Conservation (phyloP, 2,888 invertebrate genomes). For the Nomada fucata region DNA sequence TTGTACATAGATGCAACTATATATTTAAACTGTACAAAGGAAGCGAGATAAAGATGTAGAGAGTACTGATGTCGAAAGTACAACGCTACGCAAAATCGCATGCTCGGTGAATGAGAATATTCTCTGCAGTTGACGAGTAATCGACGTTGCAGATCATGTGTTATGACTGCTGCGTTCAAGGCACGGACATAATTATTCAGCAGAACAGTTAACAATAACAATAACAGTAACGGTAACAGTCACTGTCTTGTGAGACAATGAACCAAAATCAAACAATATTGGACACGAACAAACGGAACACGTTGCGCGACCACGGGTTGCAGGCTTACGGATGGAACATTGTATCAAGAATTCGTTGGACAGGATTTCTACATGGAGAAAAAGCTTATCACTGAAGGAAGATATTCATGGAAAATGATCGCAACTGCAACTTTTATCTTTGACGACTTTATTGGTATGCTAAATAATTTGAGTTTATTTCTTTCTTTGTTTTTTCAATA, state of each 20-base stretch:
- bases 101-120: slow-evolving; percentile 46
- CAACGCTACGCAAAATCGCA: slow-evolving; percentile 62
- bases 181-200: not conserved
- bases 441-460: slow-evolving; percentile 27
- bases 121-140: slow-evolving; percentile 5
- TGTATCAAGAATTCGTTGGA: not conserved
- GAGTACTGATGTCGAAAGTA: slow-evolving; percentile 77
- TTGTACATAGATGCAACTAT: slow-evolving; percentile 21
- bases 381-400: not conserved
- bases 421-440: not conserved
- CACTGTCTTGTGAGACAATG: too few relatives aligned
- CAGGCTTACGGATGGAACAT: not conserved
- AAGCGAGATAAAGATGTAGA: slow-evolving; percentile 63
- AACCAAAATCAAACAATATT: too few relatives aligned
- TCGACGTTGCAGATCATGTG: not conserved
- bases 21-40: slow-evolving; percentile 36
- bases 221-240: too few relatives aligned
- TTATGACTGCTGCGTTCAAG: not conserved
- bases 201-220: not conserved
- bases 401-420: not conserved
- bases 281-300: not conserved
- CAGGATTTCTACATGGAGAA: not conserved
- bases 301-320: not conserved
- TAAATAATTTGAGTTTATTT: slow-evolving; percentile 5
- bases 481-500: not conserved